Base-by-base conservation (phyloP, 2,888 invertebrate species). In the Camptogramma bilineatum region DNA sequence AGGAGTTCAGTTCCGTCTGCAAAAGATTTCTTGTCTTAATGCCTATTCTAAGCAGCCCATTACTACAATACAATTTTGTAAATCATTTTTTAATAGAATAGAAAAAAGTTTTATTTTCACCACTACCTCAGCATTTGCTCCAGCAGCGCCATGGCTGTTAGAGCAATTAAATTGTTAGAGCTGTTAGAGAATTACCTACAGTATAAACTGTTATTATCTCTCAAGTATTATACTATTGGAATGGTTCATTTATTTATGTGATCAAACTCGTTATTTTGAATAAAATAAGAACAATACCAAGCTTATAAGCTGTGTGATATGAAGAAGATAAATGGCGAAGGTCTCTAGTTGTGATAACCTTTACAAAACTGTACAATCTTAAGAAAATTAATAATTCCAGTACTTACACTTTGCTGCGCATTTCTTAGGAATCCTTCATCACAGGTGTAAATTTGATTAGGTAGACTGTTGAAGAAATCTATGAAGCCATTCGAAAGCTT, bases 351-450 rank as follows among this genome's bases (percentile, higher is more conserved):
- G 7, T 53, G 72, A 80, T 81, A 78, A 79, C 76, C 80, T 68
- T 63, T 28, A 47, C 19, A 46, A 58, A 51, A 66, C 53, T 52
- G 9, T 17, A 34, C 16, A 21, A 47, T 47, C 10, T 44, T 18
- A 31, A 13, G 17, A 42, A 46, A 52, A 57, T 67, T 62, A 42
- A 18, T 52, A 47, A 47, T 57, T 42, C 48, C 19, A n/a, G 58
- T 72, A 84, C 91, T 88, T 82, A 94, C 94, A 73, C 84, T 84
- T 79, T 88, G 85, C 66, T 88, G 87, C 78, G 90, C 86, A 83
- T 80, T 87, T 75, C 89, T 68, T 50, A 94, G 74, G 62, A 82
- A 80, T 66, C 88, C 91, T 68, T 91, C 93, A 69, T 91, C 88
- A 73, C 93, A 94, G 44, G 79, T 80, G 76, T 90, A 92, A 50